phyloP scores from a whole-genome alignment of 2,888 invertebrate species.

The Tipula vernalis region DNA sequence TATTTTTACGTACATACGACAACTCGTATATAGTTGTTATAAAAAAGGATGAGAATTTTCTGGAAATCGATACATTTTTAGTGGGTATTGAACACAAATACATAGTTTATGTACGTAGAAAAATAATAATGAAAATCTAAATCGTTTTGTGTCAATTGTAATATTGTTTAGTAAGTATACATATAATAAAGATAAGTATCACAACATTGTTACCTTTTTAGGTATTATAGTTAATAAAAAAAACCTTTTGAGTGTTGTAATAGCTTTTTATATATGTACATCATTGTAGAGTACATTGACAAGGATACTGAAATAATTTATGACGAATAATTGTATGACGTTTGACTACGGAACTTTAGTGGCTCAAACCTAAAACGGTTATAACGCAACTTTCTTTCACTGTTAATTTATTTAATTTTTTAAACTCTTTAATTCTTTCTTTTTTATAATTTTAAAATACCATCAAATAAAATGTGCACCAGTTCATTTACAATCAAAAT shows the following conservation, averaged over 20 bases:
- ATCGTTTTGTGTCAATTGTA: background rate
- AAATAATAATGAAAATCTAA: background rate
- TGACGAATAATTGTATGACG: background rate
- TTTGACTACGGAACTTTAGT: too few species aligned
- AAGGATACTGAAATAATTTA: background rate
- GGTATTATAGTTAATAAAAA: background rate
- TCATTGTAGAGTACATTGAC: background rate
- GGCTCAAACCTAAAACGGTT: too few species aligned
- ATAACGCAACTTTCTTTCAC: too few species aligned
- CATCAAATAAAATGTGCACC: too few species aligned
- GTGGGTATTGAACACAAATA: background rate
- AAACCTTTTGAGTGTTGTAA: background rate
- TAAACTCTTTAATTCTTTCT: too few species aligned
- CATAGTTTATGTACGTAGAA: background rate
- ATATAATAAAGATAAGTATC: background rate
- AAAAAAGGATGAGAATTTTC: background rate
- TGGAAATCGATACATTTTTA: background rate
- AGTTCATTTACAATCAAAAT: too few species aligned
- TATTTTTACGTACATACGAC: background rate
- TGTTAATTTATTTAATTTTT: too few species aligned
- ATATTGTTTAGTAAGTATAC: background rate
- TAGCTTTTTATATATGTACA: background rate
- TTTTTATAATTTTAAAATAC: too few species aligned
- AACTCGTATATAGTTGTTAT: background rate
- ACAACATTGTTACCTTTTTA: background rate